Percentiles rank a stretch among this genome's conserved stretches.
Conservation (phyloP, 2,888 invertebrate genomes). For the Trichopria drosophilae region DNA sequence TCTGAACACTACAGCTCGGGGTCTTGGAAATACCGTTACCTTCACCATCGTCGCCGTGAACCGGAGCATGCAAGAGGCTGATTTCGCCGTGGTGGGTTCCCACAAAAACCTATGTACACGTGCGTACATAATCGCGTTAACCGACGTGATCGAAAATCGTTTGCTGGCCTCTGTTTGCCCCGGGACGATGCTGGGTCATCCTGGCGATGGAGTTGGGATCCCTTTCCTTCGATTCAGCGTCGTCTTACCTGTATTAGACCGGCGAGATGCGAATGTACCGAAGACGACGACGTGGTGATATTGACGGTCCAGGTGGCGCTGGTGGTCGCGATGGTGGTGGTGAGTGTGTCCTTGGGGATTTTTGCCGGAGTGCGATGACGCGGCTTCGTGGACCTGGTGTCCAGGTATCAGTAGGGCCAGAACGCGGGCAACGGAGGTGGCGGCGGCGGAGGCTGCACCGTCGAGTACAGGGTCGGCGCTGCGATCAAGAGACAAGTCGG, state of each 20-base stretch:
- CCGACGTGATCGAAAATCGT: too few species aligned
- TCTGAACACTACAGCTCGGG: constrained; percentile 55
- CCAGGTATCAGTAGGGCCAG: constrained; percentile 52
- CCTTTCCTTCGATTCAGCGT: too few species aligned
- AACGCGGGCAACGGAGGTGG: constrained; percentile 55
- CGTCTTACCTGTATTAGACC: too few species aligned
- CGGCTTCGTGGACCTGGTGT: not conserved
- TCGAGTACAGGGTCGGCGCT: constrained; percentile 47
- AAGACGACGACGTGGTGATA: too few species aligned
- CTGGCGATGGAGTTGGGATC: too few species aligned
- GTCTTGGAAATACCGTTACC: too few species aligned
- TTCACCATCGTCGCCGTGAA: not conserved
- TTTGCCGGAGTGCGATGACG: not conserved
- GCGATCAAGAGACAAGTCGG: constrained; percentile 54
- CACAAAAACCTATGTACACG: not conserved
- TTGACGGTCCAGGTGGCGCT: too few species aligned
- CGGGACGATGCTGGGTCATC: too few species aligned
- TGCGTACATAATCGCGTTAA: constrained; percentile 1
- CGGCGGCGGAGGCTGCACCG: constrained; percentile 48
- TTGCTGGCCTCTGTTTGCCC: too few species aligned
- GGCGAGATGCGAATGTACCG: too few species aligned
- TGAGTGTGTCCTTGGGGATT: constrained; percentile 10
- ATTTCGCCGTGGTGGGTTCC: not conserved
- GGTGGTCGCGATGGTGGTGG: constrained; percentile 5
- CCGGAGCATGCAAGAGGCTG: not conserved